These are phyloP conservation scores for Pseudomyrmex flavicornis DNA, from an alignment of 1,140 invertebrate genomes.

Conservation along the genomic window DNA sequence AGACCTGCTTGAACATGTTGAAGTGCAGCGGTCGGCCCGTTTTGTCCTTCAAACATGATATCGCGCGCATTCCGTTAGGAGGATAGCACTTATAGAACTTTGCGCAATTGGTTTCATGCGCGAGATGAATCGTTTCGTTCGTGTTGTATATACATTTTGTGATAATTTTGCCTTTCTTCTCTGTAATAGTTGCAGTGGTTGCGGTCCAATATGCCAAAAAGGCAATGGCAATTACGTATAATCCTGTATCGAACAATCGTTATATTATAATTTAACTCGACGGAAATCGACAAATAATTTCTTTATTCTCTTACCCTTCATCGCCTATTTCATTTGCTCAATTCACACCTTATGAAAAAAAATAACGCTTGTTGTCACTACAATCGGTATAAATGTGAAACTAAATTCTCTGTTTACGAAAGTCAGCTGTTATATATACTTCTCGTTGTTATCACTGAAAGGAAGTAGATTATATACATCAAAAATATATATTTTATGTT, in stretches of 20 bases:
- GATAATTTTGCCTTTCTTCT: neutral
- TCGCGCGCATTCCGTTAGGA: neutral
- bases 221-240: neutral
- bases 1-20: neutral
- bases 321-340: too few species aligned
- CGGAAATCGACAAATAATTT: too few species aligned
- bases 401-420: too few species aligned
- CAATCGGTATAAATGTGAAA: too few species aligned
- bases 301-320: too few species aligned
- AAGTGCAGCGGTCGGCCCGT: neutral
- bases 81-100: slow-evolving; percentile 20
- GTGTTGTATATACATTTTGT: neutral
- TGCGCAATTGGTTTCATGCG: slow-evolving; percentile 24
- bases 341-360: too few species aligned
- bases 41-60: neutral
- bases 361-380: too few species aligned
- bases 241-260: neutral
- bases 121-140: neutral
- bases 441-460: too few species aligned
- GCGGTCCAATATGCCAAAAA: neutral
- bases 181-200: neutral
- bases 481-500: too few species aligned
- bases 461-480: too few species aligned
- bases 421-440: too few species aligned
- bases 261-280: neutral